Base-by-base conservation (phyloP, 2,888 invertebrate genomes). In the Parapristionchus giblindavisi region DNA sequence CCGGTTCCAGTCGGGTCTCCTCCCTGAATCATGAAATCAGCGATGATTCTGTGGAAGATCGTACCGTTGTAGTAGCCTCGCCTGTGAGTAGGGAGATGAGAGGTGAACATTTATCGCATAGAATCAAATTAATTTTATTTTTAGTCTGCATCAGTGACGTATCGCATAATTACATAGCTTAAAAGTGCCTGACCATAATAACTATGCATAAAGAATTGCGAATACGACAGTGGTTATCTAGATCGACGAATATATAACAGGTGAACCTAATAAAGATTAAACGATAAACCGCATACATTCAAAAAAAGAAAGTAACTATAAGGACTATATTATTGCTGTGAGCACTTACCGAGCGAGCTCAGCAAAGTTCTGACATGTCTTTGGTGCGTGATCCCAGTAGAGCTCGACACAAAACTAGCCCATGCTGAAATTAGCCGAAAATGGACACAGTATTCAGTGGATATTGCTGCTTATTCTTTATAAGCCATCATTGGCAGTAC, bases 351-450 rank as follows among this genome's bases (percentile, higher is more conserved):
- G 43, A 0, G 94, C 91, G 36, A 99, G 90, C 89, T 99, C 98
- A 77, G 96, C 96, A 90, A 99, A 98, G 89, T 99, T 99, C 86
- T 94, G 91, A 84, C 99, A 99, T 0, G 98, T 97, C 82, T 92
- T 92, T n/a, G 98, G 98, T 0, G 98, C 93, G 88, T 99, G 97
- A 88, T 95, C 94, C 99, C 99, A 99, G 88, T 99, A 99, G 80
- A 99, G 91, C 89, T 99, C 98, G 66, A 98, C 90, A 0, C 92
- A 91, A 68, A 99, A 91, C 85, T 93, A 93, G 0, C 99, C 99
- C 95, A 98, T 96, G 43, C 80, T 80, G 43, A 65, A 80, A 56
- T 17, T 3, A 32, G 38, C 14, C 27, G 8, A 63, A 8, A 38
- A 63, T 63, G 34, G 24, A 32, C 17, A 63, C n/a, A n/a, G n/a